Evolutionary conservation across 2,797 vertebrate species (phyloP).

Genomic region (Philypnodon macrostomus): DNA sequence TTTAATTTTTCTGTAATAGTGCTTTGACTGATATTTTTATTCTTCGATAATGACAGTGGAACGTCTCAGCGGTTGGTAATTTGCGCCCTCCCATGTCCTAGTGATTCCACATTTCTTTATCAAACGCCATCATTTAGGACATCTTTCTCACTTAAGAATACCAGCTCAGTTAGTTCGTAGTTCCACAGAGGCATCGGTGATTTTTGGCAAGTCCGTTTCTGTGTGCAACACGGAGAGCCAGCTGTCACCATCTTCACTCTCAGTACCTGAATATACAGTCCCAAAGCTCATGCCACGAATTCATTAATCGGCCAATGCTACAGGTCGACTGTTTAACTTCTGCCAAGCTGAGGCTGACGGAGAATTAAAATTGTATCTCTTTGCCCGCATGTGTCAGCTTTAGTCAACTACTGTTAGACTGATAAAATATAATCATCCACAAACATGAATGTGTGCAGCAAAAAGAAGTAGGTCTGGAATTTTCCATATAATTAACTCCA

Average conservation of each 20-base stretch:
- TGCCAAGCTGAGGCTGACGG: constrained; percentile 27
- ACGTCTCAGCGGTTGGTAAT: constrained; percentile 56
- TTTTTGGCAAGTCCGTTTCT: constrained; percentile 37
- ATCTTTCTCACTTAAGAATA: constrained; percentile 46
- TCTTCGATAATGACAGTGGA: constrained; percentile 57
- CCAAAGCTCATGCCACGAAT: constrained; percentile 18
- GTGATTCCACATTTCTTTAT: constrained; percentile 23
- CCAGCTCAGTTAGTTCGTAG: constrained; percentile 28
- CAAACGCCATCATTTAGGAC: constrained; percentile 44
- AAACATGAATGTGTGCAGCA: neutral
- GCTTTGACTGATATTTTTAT: constrained; percentile 68
- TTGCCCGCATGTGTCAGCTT: constrained; percentile 14
- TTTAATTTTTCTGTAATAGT: constrained; percentile 56
- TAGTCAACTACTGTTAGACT: constrained; percentile 1
- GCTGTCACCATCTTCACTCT: constrained; percentile 33
- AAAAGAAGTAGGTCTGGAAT: neutral
- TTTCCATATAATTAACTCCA: neutral
- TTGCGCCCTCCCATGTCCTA: constrained; percentile 38
- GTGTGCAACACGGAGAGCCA: constrained; percentile 18
- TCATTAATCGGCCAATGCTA: constrained; percentile 21
- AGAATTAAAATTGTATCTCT: constrained; percentile 28
- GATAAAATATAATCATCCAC: constrained; percentile 2
- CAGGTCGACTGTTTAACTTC: constrained; percentile 29
- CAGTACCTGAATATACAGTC: constrained; percentile 38
- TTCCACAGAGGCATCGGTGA: constrained; percentile 37